These are phyloP conservation scores for Phoebastria nigripes DNA, from an alignment of 2,797 vertebrate species.

Conservation along the genomic window DNA sequence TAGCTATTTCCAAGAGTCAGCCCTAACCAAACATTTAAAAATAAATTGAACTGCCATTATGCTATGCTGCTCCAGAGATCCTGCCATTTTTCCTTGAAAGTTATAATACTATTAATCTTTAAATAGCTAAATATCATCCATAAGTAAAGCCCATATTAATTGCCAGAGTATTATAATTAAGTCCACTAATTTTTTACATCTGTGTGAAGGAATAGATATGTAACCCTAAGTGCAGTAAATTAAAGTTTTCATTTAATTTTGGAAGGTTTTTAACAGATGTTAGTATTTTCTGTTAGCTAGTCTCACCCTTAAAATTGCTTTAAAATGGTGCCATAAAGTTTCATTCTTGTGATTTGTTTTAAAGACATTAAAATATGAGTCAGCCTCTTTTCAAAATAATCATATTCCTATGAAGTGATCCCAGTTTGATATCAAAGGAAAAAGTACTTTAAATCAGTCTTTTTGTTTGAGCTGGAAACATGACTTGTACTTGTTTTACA, in stretches of 20 bases:
- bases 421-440: slow-evolving; percentile 25
- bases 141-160: neutral
- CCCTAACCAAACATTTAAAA: neutral
- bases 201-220: neutral
- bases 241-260: neutral
- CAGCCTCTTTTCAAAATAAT: neutral
- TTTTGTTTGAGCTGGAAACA: slow-evolving; percentile 26
- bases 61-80: neutral
- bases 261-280: neutral
- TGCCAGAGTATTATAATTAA: neutral
- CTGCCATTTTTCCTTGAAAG: neutral
- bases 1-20: neutral
- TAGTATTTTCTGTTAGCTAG: neutral
- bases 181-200: neutral
- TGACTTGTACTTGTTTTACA: slow-evolving; percentile 16
- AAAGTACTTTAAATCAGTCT: slow-evolving; percentile 2
- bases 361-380: slow-evolving; percentile 6
- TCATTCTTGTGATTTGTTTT: slow-evolving; percentile 1
- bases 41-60: neutral
- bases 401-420: slow-evolving; percentile 16
- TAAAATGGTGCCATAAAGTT: neutral
- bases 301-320: neutral
- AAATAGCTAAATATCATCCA: neutral
- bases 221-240: neutral
- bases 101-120: neutral